Conservation (phyloP, 2,797 vertebrate species). For the Serranus cabrilla region DNA sequence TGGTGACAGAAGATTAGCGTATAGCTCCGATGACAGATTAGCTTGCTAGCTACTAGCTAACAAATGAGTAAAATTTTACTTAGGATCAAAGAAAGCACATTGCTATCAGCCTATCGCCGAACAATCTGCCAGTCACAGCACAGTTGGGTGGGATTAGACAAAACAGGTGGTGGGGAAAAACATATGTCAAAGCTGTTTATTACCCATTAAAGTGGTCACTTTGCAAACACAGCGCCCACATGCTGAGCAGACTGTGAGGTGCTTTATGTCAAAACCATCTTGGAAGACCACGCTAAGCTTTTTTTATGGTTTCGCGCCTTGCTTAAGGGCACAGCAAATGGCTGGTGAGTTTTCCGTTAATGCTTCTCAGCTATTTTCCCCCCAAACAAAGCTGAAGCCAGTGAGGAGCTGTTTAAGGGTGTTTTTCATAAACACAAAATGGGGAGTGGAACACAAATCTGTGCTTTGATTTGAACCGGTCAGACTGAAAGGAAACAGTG, state of each 20-base stretch:
- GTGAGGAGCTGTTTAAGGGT: slow-evolving; percentile 2
- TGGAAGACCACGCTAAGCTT: not conserved
- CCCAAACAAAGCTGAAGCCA: not conserved
- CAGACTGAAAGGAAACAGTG: slow-evolving; percentile 36
- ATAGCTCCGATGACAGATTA: too few relatives aligned
- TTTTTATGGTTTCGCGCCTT: not conserved
- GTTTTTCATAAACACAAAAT: slow-evolving; percentile 23
- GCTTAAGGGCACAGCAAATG: slow-evolving; percentile 1
- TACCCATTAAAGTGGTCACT: not conserved
- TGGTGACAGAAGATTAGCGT: too few relatives aligned
- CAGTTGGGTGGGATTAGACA: too few relatives aligned
- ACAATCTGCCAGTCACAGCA: too few relatives aligned
- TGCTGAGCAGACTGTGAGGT: not conserved
- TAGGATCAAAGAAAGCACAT: too few relatives aligned
- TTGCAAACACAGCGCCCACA: not conserved
- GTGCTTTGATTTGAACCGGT: slow-evolving; percentile 49
- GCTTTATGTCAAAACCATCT: not conserved
- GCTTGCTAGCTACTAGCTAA: too few relatives aligned
- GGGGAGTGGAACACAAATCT: slow-evolving; percentile 23
- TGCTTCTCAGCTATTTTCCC: not conserved
- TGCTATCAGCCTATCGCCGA: too few relatives aligned
- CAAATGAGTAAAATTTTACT: too few relatives aligned
- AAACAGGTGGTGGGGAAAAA: too few relatives aligned
- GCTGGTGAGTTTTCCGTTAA: slow-evolving; percentile 1
- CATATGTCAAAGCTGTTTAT: not conserved